Percentiles rank a stretch among this genome's conserved stretches.
Conservation (phyloP, 2,797 vertebrate genomes). For the Falco peregrinus region DNA sequence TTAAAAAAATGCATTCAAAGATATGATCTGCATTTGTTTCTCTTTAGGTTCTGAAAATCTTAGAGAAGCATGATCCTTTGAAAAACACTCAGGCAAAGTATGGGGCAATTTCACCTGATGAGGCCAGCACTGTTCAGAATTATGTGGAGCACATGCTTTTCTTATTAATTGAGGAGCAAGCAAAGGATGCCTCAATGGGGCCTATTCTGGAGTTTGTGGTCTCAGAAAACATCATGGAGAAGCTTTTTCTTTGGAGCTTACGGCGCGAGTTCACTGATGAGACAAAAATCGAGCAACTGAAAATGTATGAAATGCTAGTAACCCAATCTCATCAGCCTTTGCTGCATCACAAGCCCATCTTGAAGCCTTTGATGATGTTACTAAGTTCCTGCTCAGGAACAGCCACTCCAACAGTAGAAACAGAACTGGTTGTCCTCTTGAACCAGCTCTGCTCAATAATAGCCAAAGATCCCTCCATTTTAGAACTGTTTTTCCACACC, state of each 20-base stretch:
- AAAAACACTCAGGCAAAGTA: conserved; percentile 82
- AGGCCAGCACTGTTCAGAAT: conserved; percentile 96
- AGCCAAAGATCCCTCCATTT: conserved; percentile 92
- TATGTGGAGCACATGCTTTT: conserved; percentile 99
- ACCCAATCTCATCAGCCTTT: conserved; percentile 93
- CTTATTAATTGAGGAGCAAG: conserved; percentile 91
- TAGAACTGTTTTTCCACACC: conserved; percentile 98
- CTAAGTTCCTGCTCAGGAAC: conserved; percentile 90
- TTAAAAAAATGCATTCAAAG: background rate
- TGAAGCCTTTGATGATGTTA: conserved; percentile 97
- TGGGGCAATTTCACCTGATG: conserved; percentile 87
- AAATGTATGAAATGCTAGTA: conserved; percentile 97
- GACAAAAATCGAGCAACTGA: conserved; percentile 96
- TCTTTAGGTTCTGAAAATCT: conserved; percentile 92
- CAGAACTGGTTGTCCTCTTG: conserved; percentile 90
- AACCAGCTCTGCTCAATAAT: conserved; percentile 94
- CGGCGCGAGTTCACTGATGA: conserved; percentile 94
- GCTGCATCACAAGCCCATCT: conserved; percentile 94
- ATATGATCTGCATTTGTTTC: conserved; percentile 27
- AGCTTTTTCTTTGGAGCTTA: conserved; percentile 97
- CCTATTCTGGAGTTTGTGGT: conserved; percentile 98
- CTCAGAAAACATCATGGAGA: conserved; percentile 97
- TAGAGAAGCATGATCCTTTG: conserved; percentile 95
- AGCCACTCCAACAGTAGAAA: conserved; percentile 84
- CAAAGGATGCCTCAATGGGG: conserved; percentile 91